Base-by-base conservation (phyloP, 2,888 invertebrate species). In the Watsonalla cultraria region DNA sequence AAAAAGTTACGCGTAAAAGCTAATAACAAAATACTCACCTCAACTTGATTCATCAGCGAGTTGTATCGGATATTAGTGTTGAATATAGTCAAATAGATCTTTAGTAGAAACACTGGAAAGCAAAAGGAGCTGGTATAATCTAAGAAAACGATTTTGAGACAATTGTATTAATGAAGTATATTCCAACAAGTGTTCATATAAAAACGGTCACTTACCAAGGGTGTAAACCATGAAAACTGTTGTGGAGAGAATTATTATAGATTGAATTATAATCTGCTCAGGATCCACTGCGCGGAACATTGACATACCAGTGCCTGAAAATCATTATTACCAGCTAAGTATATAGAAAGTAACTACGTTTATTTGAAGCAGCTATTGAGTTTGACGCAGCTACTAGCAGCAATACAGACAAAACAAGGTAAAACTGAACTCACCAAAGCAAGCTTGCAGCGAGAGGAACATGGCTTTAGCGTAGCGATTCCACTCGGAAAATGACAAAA, bases 1-100 rank as follows among this genome's bases (percentile, higher is more conserved):
- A 37, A 37, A 37, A 4, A 8, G 37, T 37, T 2, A 8, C 9
- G 2, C 7, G 9, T 37, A 8, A 37, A 37, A 37, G 9, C 8
- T 37, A 37, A 37, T 9, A 8, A 8, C 7, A 2, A 2, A 11
- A 7, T 39, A 55, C 63, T 69, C 57, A 84, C 86, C 76, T 87
- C 80, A 2, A 86, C 74, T 71, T 92, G 92, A 49, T 90, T 84
- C 65, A 92, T 90, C 64, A 93, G 86, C 60, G 91, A 91, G 48
- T 78, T 64, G 59, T 81, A 84, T 2, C 76, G 69, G 49, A 78
- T 71, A 0, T 64, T 68, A 0, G 83, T 77, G 52, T 67, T 72
- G 56, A 70, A 77, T 5, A 65, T 54, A 6, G 74, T 72, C 53
- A 81, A 56, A 56, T 82, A 81, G 0, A 77, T 65, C 55, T 80